Base-by-base conservation (phyloP, 2,888 invertebrate genomes). In the Galeruca laticollis region DNA sequence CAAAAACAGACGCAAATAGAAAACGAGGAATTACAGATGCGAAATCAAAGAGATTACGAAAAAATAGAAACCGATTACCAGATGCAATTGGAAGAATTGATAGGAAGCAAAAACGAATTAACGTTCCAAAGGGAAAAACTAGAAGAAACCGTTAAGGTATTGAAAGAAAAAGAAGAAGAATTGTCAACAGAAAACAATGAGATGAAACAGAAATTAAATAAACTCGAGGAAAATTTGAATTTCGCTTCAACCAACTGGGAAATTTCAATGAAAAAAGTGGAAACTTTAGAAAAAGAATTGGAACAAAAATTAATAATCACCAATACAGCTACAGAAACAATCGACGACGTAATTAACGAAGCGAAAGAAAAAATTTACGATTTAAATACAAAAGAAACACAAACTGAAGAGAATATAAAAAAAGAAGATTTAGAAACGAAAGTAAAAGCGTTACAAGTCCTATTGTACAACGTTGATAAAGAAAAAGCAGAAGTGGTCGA, bases 21-120 rank as follows among this genome's bases (percentile, higher is more conserved):
- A 8, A 85, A 86, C 70, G 86, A 88, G 68, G 81, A 84, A 15
- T 82, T 86, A 60, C 72, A 87, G 67, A 82, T 83, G 0, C 82
- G 83, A 21, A 86, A 86, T 72, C 81, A 83, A 51, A 82, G 82
- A 2, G 87, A 88, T 71, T 82, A 87, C 21, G 88, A 88, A 71
- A 87, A 86, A 65, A 80, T 87, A 40, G 88, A 89, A 75, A 82
- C 81, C n/a, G 87, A 88, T 63, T 82, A 89, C 40, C 87, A 86
- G 61, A 80, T 83, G 5, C 88, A 86, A 72, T 73, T 85, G 52
- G 81, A 83, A 67, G 75, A 81, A 33, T 75, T 86, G 37, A 78
- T 84, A 61, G 77, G 76, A 1, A 83, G 83, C 57, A 84, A 84
- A 56, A 83, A 82, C 69, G 79, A 80, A 20, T 73, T 86, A 49